Conservation (phyloP, 1,140 invertebrate genomes). For the Camponotus pennsylvanicus region DNA sequence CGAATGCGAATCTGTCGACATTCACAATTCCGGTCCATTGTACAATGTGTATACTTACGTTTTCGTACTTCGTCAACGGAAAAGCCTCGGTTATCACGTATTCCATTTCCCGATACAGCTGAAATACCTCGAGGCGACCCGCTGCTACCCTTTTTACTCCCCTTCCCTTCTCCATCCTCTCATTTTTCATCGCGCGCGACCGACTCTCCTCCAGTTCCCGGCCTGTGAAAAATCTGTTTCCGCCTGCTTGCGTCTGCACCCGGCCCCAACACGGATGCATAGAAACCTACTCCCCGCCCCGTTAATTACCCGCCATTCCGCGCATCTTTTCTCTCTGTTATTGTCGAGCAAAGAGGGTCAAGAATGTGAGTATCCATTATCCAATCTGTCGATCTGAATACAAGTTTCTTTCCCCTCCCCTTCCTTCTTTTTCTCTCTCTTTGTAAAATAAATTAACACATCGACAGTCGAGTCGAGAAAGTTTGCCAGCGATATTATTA, state of each 20-base stretch:
- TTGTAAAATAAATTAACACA: not conserved
- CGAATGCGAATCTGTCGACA: not conserved
- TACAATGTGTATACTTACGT: not conserved
- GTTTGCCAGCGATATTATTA: not conserved
- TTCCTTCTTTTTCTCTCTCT: no score
- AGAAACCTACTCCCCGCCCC: not conserved
- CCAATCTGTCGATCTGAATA: not conserved
- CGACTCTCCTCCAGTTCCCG: conserved; percentile 32
- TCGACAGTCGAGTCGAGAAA: not conserved
- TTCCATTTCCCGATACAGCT: conserved; percentile 71
- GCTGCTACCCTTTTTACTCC: no score
- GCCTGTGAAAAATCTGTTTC: conserved; percentile 27
- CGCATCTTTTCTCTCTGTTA: not conserved
- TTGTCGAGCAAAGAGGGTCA: not conserved
- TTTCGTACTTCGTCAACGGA: conserved; percentile 32
- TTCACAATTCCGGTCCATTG: not conserved
- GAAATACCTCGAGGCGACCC: conserved; percentile 50
- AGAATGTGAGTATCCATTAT: not conserved
- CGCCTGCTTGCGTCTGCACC: not conserved
- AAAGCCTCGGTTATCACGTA: conserved; percentile 67
- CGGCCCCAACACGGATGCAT: not conserved
- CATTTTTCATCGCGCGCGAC: conserved; percentile 47
- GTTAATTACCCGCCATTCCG: conserved; percentile 61
- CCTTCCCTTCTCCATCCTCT: not conserved
- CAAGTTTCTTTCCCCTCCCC: not conserved